Evolutionary conservation across 1,140 invertebrate species (phyloP).

Genomic region (Ridgeia piscesae): DNA sequence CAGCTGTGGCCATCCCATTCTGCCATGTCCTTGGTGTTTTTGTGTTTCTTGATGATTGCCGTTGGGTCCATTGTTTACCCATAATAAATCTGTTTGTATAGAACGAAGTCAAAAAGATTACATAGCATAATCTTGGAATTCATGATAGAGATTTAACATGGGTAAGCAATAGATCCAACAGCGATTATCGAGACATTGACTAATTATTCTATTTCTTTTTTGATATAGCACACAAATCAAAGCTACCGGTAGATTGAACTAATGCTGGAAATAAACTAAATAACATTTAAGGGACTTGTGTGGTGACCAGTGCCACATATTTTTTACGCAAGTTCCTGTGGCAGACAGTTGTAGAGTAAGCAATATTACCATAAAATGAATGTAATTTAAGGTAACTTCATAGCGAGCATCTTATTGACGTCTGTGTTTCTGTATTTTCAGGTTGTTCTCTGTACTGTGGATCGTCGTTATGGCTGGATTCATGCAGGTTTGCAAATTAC

Average conservation of each 20-base stretch:
- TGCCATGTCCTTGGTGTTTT: too few relatives aligned
- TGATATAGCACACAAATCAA: not conserved
- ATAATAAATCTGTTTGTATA: too few relatives aligned
- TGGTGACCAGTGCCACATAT: too few relatives aligned
- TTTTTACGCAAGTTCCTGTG: not conserved
- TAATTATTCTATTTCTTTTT: not conserved
- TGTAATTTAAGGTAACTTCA: not conserved
- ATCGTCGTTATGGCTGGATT: constrained; percentile 73
- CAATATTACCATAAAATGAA: not conserved
- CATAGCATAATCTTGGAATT: too few relatives aligned
- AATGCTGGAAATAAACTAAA: too few relatives aligned
- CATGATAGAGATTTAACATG: not conserved
- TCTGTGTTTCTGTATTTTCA: constrained; percentile 45
- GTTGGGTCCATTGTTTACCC: too few relatives aligned
- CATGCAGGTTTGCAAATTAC: constrained; percentile 53
- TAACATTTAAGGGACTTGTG: too few relatives aligned
- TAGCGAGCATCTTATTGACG: not conserved
- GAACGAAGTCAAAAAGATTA: too few relatives aligned
- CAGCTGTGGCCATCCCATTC: too few relatives aligned
- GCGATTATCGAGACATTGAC: not conserved
- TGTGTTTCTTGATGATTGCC: too few relatives aligned
- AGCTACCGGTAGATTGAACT: not conserved
- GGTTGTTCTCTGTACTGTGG: constrained; percentile 71
- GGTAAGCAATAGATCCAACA: not conserved
- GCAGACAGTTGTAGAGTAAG: not conserved